Conservation (phyloP, 2,797 vertebrate species). For the Centroberyx gerrardi region DNA sequence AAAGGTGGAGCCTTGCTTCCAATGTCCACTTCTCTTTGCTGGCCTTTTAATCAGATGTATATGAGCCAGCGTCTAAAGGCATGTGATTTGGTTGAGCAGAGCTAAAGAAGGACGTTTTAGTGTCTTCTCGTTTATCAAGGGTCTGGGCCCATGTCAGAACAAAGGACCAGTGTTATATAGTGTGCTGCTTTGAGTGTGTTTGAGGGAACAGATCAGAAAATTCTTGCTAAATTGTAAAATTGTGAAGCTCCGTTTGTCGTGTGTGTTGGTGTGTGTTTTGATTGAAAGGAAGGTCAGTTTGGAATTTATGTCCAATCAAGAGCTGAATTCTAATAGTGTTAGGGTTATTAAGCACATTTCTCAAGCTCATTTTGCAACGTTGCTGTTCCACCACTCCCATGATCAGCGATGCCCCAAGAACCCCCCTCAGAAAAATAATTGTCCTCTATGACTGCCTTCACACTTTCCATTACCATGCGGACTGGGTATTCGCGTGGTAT, state of each 20-base stretch:
- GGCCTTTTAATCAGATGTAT: constrained; percentile 41
- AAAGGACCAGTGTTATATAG: constrained; percentile 48
- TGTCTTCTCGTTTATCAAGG: constrained; percentile 37
- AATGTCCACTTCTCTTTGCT: constrained; percentile 23
- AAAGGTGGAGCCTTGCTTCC: constrained; percentile 12
- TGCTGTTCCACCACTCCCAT: too few species aligned
- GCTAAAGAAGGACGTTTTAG: constrained; percentile 26
- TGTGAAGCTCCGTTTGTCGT: background rate
- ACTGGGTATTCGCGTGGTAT: too few species aligned
- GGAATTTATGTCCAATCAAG: too few species aligned
- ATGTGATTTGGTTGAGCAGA: constrained; percentile 34
- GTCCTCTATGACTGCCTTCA: too few species aligned
- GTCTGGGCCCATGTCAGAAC: constrained; percentile 37
- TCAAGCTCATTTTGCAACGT: too few species aligned
- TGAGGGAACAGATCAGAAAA: constrained; percentile 7
- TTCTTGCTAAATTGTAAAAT: background rate
- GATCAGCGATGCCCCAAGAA: too few species aligned
- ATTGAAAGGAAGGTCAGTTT: background rate
- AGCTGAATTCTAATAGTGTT: too few species aligned
- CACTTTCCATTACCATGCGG: too few species aligned
- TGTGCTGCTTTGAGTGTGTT: background rate
- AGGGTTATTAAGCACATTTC: too few species aligned
- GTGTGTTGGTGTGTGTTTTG: too few species aligned
- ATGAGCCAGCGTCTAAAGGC: background rate
- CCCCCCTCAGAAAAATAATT: too few species aligned